phyloP scores from a whole-genome alignment of 2,113 vertebrate species.

The Eclectus roratus region DNA sequence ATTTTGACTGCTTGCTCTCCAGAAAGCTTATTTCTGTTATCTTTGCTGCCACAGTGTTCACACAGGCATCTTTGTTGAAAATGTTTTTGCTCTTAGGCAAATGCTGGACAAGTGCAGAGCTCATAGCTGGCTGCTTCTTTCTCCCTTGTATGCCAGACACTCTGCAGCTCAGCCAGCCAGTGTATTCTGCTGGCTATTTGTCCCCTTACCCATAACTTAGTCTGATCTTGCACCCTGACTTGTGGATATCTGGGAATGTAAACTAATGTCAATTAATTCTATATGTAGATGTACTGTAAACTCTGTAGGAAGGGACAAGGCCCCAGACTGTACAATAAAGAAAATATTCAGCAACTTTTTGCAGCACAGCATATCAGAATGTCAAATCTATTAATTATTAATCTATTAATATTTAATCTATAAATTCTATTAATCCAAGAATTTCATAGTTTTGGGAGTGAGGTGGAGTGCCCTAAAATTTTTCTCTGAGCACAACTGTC shows the following conservation, averaged over 20 bases:
- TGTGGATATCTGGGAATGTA: accelerated
- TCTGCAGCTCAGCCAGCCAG: not conserved
- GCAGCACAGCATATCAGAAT: not conserved
- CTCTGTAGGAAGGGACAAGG: not conserved
- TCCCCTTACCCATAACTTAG: not conserved
- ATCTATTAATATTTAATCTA: too few relatives aligned
- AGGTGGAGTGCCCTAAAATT: not conserved
- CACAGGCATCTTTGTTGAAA: not conserved
- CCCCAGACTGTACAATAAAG: not conserved
- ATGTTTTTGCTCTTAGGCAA: not conserved
- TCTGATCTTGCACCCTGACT: not conserved
- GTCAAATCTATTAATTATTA: not conserved
- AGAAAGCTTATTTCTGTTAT: not conserved
- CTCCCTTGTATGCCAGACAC: not conserved
- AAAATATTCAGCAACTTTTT: not conserved
- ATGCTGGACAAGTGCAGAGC: not conserved
- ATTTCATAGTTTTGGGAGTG: not conserved
- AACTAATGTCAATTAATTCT: not conserved
- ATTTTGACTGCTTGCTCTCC: not conserved
- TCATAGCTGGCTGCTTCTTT: not conserved
- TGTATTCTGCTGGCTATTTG: not conserved
- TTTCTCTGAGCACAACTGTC: not conserved
- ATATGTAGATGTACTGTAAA: not conserved
- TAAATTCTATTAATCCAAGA: too few relatives aligned
- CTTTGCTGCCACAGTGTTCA: not conserved